Evolutionary conservation across 2,113 vertebrate species (phyloP).

Genomic region (Accipiter cooperii): DNA sequence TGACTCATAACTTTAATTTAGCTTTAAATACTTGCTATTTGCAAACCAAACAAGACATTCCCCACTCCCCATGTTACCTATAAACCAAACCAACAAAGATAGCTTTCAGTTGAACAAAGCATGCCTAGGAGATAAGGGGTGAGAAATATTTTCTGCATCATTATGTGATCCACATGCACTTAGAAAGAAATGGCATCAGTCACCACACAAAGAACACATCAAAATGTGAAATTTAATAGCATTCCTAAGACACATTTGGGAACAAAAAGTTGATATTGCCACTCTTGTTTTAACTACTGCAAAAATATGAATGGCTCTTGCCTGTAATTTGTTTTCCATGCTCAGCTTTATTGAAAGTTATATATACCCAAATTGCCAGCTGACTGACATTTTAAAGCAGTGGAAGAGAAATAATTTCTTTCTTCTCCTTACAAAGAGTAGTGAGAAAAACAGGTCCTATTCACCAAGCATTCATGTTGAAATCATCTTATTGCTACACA

Average conservation of each 20-base stretch:
- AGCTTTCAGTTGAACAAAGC: conserved; percentile 6
- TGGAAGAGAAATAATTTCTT: not conserved
- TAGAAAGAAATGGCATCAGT: not conserved
- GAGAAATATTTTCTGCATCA: not conserved
- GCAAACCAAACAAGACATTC: conserved; percentile 43
- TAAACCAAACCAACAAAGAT: conserved; percentile 17
- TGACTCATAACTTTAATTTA: conserved; percentile 44
- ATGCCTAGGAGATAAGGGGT: not conserved
- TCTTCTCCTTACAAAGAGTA: not conserved
- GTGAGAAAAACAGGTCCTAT: not conserved
- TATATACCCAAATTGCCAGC: not conserved
- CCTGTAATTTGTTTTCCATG: not conserved
- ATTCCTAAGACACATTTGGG: not conserved
- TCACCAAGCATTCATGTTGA: not conserved
- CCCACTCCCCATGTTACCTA: not conserved
- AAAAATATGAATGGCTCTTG: not conserved
- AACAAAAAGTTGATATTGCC: not conserved
- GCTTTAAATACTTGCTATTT: conserved; percentile 39
- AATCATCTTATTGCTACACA: not conserved
- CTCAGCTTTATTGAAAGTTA: not conserved
- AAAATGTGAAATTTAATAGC: not conserved
- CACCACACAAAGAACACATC: not conserved
- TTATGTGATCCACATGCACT: not conserved
- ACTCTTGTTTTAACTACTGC: not conserved
- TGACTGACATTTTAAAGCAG: not conserved